phyloP scores from a whole-genome alignment of 2,888 invertebrate genomes.

The Drosophila cognata region DNA sequence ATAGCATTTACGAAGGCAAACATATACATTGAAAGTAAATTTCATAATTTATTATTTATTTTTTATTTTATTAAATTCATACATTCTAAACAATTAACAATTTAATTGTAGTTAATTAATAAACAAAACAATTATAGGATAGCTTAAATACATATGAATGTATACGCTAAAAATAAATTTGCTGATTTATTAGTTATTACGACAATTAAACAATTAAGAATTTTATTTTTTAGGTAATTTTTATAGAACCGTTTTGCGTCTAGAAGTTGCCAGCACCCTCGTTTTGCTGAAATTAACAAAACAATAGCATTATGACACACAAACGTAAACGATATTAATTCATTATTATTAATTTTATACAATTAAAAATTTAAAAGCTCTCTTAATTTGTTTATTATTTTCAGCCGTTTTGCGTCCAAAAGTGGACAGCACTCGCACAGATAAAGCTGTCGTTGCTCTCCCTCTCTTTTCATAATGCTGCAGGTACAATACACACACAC shows the following conservation, averaged over 20 bases:
- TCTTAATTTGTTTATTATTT: background rate
- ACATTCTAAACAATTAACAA: background rate
- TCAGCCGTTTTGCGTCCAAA: background rate
- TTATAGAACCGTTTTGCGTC: background rate
- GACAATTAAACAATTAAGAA: background rate
- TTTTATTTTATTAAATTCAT: background rate
- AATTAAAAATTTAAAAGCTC: background rate
- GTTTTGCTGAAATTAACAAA: background rate
- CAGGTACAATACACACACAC: constrained; percentile 33
- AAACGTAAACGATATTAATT: background rate
- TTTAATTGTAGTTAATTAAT: background rate
- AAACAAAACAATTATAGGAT: background rate
- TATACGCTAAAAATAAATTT: background rate
- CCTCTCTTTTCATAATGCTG: constrained; percentile 5
- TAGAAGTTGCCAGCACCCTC: too few relatives aligned
- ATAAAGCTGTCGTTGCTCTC: constrained; percentile 20
- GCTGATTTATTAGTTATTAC: background rate
- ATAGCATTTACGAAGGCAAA: background rate
- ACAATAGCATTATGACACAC: background rate
- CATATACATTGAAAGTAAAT: background rate
- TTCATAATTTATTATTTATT: background rate
- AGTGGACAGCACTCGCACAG: constrained; percentile 32
- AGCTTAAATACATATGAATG: background rate
- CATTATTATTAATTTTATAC: background rate
- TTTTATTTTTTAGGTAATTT: too few relatives aligned